phyloP scores from a whole-genome alignment of 2,797 vertebrate genomes.

The Pelodytes ibericus region DNA sequence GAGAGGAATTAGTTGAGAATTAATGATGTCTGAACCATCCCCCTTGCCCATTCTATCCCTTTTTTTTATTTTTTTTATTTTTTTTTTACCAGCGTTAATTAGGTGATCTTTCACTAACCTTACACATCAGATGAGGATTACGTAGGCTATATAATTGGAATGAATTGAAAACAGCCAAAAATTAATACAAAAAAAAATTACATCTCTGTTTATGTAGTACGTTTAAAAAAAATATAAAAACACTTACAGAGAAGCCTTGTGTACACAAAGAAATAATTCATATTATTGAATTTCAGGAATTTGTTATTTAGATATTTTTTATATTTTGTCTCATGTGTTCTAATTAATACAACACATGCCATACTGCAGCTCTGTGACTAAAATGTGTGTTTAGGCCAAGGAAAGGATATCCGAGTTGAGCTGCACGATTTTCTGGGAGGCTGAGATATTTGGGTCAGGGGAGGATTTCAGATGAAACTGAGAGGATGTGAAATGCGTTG shows the following conservation, averaged over 20 bases:
- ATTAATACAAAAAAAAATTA: neutral
- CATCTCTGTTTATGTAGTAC: neutral
- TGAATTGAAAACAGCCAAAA: neutral
- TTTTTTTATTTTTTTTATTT: too few relatives aligned
- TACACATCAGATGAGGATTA: constrained; percentile 65
- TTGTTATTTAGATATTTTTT: too few relatives aligned
- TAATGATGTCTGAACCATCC: constrained; percentile 51
- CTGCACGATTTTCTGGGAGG: too few relatives aligned
- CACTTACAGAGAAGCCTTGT: neutral
- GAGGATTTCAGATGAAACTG: too few relatives aligned
- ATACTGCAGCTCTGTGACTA: too few relatives aligned
- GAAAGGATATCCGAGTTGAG: too few relatives aligned
- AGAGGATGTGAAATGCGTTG: too few relatives aligned
- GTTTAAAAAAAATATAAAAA: neutral
- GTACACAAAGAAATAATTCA: neutral
- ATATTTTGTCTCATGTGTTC: neutral
- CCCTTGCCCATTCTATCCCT: constrained; percentile 47
- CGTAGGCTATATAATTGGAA: constrained; percentile 4
- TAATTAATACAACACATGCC: neutral
- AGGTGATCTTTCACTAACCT: constrained; percentile 66
- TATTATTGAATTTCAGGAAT: neutral
- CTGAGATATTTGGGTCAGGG: too few relatives aligned
- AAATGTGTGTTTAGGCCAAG: too few relatives aligned
- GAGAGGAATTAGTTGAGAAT: constrained; percentile 50
- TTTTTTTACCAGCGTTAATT: constrained; percentile 65